Percentiles rank a stretch among this genome's conserved stretches.
These are phyloP conservation scores for Boleophthalmus pectinirostris DNA, from an alignment of 2,113 vertebrate species.

Conservation along the genomic window DNA sequence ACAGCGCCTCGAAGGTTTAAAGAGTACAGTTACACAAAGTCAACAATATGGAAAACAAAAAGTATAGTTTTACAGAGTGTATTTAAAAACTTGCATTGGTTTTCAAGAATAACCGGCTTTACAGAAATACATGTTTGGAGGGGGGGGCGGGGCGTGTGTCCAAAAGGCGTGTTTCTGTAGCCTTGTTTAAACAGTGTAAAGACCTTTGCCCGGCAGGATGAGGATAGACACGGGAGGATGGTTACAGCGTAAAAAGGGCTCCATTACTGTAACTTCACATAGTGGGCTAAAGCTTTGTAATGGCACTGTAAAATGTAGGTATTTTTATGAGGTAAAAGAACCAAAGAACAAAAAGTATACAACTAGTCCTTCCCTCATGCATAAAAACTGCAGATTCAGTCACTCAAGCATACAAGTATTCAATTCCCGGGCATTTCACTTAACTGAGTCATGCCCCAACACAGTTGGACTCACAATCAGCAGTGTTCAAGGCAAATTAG, in stretches of 20 bases:
- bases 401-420: neutral
- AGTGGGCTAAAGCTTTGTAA: conserved; percentile 22
- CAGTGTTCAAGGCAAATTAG: conserved; percentile 8
- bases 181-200: conserved; percentile 61
- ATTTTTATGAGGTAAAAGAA: conserved; percentile 34
- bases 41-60: neutral
- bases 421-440: neutral
- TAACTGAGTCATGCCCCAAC: neutral
- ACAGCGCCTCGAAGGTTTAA: conserved; percentile 20
- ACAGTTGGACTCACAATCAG: neutral
- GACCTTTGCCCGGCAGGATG: conserved; percentile 62
- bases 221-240: conserved; percentile 26
- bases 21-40: neutral
- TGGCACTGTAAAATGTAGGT: conserved; percentile 26
- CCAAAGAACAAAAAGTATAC: conserved; percentile 10
- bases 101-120: conserved; percentile 22
- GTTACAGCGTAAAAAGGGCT: conserved; percentile 32
- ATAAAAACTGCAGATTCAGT: neutral
- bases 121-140: conserved; percentile 17
- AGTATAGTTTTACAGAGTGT: neutral
- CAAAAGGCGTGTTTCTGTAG: conserved; percentile 19
- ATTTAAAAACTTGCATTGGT: neutral
- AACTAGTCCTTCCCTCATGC: neutral
- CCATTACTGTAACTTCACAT: conserved; percentile 38
- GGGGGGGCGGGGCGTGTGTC: conserved; percentile 18